Percentiles rank a stretch among this genome's conserved stretches.
Evolutionary conservation across 2,888 invertebrate species (phyloP).

Genomic region (Stenchaetothrips biformis): DNA sequence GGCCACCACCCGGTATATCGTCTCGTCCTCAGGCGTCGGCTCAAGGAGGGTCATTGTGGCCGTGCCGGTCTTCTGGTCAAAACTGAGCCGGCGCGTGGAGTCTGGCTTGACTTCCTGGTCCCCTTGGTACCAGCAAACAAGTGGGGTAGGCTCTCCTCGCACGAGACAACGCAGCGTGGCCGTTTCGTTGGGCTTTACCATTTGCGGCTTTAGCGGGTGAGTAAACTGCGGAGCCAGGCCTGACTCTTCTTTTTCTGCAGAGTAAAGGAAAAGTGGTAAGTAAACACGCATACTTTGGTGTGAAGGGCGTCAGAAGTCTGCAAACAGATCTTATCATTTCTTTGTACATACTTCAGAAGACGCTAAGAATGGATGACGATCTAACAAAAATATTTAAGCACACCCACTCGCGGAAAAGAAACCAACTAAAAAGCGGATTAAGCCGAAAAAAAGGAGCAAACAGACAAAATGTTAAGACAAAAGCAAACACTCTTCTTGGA

Average conservation of each 20-base stretch:
- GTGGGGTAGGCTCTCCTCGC: constrained; percentile 62
- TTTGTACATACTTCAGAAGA: neutral
- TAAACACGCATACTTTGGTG: constrained; percentile 1
- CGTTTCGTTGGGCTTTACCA: constrained; percentile 57
- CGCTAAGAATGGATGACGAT: neutral
- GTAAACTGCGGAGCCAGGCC: constrained; percentile 63
- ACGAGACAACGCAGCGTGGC: constrained; percentile 64
- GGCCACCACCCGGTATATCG: constrained; percentile 64
- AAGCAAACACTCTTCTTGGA: no score
- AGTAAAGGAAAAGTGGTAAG: neutral
- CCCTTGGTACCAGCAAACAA: constrained; percentile 64
- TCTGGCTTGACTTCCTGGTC: constrained; percentile 58
- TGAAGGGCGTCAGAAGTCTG: constrained; percentile 27
- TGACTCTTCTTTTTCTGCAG: constrained; percentile 61
- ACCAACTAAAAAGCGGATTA: no score
- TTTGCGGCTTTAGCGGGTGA: constrained; percentile 60
- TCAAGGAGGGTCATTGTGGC: constrained; percentile 60
- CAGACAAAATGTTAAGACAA: neutral
- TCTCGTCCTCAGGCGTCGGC: constrained; percentile 61
- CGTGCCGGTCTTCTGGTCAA: constrained; percentile 58
- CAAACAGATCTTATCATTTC: constrained; percentile 1
- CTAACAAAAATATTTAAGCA: constrained; percentile 16
- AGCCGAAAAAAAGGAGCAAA: constrained; percentile 10
- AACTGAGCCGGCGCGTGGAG: constrained; percentile 53
- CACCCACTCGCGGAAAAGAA: no score